These are phyloP conservation scores for Eremophila alpestris DNA, from an alignment of 2,797 vertebrate species.

Conservation along the genomic window DNA sequence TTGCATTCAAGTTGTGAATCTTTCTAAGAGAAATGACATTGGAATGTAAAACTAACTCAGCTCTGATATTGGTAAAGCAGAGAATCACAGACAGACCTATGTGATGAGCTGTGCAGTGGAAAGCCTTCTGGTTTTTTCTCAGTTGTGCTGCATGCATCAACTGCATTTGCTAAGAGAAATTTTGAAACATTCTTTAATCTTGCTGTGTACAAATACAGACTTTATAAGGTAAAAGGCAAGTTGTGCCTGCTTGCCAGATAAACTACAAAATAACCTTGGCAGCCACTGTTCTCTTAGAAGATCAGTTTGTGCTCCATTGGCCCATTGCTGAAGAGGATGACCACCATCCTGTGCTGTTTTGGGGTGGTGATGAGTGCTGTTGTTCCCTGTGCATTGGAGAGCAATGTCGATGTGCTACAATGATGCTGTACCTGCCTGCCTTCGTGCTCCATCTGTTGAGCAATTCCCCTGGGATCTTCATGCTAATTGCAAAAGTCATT, in stretches of 20 bases:
- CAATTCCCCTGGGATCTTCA: neutral
- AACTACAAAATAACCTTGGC: neutral
- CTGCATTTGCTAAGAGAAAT: neutral
- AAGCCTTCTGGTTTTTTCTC: neutral
- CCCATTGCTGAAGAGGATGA: neutral
- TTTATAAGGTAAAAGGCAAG: neutral
- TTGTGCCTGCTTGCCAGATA: neutral
- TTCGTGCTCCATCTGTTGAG: neutral
- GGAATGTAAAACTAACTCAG: neutral
- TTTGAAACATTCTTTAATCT: neutral
- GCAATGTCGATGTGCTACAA: accelerated
- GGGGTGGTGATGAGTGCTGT: neutral
- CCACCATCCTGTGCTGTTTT: neutral
- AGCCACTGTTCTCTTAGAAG: neutral
- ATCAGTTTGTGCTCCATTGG: neutral
- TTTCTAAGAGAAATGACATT: neutral
- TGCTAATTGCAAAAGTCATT: neutral
- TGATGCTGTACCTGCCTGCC: neutral
- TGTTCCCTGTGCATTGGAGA: neutral
- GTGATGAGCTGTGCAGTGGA: neutral
- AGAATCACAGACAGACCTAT: neutral
- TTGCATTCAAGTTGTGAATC: neutral
- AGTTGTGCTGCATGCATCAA: neutral
- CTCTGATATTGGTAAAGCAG: neutral
- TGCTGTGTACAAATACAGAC: neutral